phyloP scores from a whole-genome alignment of 2,113 vertebrate genomes.

The Anolis sagrei region DNA sequence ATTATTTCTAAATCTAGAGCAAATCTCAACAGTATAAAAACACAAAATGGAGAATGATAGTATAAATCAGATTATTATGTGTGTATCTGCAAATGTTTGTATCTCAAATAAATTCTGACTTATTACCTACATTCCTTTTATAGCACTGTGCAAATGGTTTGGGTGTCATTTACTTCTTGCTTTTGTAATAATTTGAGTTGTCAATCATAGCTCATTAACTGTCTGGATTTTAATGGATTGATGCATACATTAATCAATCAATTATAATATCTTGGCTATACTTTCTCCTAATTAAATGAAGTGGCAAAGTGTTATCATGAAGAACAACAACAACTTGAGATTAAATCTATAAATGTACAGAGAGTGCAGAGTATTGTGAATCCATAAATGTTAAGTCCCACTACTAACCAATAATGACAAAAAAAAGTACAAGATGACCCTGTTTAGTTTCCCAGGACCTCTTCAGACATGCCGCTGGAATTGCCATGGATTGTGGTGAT shows the following conservation, averaged over 20 bases:
- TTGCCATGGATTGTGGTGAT: too few relatives aligned
- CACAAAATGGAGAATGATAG: background rate
- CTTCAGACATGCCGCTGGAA: too few relatives aligned
- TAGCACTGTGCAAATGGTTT: background rate
- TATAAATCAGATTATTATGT: slow-evolving; percentile 4
- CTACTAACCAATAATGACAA: background rate
- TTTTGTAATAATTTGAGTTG: background rate
- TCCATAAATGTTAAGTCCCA: background rate
- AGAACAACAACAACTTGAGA: background rate
- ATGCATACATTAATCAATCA: slow-evolving; percentile 10
- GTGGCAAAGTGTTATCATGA: background rate
- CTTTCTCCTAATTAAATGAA: background rate
- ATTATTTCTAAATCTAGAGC: background rate
- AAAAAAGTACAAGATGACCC: too few relatives aligned
- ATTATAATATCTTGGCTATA: background rate
- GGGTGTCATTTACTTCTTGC: slow-evolving; percentile 5
- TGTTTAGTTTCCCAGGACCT: too few relatives aligned
- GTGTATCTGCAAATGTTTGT: background rate
- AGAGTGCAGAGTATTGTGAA: too few relatives aligned
- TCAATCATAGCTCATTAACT: slow-evolving; percentile 23
- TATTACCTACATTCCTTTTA: background rate
- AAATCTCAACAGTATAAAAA: background rate
- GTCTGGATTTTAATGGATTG: slow-evolving; percentile 13
- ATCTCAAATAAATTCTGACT: background rate
- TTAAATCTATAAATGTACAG: too few relatives aligned